These are phyloP conservation scores for Nephila pilipes DNA, from an alignment of 1,140 invertebrate species.

Conservation along the genomic window DNA sequence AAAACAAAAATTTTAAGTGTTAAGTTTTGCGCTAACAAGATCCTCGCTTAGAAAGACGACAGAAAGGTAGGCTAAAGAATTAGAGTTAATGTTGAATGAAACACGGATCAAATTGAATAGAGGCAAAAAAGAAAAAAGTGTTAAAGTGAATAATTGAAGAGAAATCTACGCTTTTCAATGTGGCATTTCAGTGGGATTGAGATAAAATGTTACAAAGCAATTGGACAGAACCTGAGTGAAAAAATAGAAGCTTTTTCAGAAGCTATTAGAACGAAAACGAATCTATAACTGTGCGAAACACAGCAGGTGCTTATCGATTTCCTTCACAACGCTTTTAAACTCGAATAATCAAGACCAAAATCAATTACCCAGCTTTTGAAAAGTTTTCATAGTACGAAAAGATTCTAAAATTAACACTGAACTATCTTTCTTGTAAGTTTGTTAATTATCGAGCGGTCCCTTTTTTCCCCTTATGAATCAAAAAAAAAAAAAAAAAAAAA, in stretches of 20 bases:
- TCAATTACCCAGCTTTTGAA: slow-evolving; percentile 10
- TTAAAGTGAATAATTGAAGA: background rate
- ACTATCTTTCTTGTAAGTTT: background rate
- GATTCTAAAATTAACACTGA: slow-evolving; percentile 3
- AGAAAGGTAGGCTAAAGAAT: background rate
- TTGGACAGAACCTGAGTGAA: background rate
- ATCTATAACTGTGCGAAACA: slow-evolving; percentile 13
- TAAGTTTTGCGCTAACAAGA: no score
- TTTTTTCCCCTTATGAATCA: slow-evolving; percentile 18
- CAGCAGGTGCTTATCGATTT: slow-evolving; percentile 30
- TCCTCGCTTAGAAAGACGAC: background rate
- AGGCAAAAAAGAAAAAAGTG: background rate
- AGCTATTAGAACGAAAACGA: background rate
- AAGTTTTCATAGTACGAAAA: background rate
- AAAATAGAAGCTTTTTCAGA: background rate
- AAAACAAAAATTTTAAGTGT: no score
- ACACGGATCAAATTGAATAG: background rate
- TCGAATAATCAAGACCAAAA: slow-evolving; percentile 13
- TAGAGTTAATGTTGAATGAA: background rate
- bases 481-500: background rate
- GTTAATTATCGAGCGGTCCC: background rate
- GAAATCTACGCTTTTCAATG: background rate
- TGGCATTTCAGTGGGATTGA: background rate
- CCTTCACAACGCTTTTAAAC: slow-evolving; percentile 6
- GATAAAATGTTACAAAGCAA: background rate